Percentiles rank a stretch among this genome's conserved stretches.
Evolutionary conservation across 2,113 vertebrate genomes (phyloP).

Genomic region (Theropithecus gelada): DNA sequence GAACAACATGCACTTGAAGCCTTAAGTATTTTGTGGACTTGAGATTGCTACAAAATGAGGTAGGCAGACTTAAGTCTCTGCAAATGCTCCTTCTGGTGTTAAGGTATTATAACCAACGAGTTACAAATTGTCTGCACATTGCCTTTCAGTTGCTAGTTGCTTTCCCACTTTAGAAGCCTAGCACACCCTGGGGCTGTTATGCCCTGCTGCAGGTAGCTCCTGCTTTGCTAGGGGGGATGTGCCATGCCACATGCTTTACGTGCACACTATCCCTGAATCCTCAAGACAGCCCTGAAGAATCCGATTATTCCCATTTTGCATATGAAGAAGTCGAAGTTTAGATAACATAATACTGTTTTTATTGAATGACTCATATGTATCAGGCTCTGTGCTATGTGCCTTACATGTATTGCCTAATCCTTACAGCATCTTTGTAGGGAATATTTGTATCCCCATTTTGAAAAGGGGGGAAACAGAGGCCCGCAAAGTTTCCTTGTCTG

Average conservation of each 20-base stretch:
- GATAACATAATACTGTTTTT: background rate
- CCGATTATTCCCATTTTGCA: background rate
- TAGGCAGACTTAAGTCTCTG: background rate
- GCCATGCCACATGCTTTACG: rapidly evolving
- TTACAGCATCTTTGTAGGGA: background rate
- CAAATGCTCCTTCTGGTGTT: background rate
- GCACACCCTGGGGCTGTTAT: no score
- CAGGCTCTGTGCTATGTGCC: background rate
- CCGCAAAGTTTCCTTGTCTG: background rate
- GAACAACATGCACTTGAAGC: background rate
- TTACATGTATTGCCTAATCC: background rate
- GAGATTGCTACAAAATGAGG: slow-evolving; percentile 25
- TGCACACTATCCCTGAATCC: background rate
- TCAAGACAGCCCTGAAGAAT: no score
- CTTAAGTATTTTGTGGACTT: slow-evolving; percentile 34
- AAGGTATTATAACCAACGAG: background rate
- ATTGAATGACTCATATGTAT: background rate
- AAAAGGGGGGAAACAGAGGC: background rate
- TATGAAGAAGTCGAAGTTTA: background rate
- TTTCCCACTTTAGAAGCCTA: background rate
- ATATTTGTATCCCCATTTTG: background rate
- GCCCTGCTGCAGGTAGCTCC: background rate
- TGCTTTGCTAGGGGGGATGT: rapidly evolving
- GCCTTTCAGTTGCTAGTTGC: background rate
- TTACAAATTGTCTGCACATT: background rate